phyloP scores from a whole-genome alignment of 2,113 vertebrate species.

The Osmerus eperlanus region DNA sequence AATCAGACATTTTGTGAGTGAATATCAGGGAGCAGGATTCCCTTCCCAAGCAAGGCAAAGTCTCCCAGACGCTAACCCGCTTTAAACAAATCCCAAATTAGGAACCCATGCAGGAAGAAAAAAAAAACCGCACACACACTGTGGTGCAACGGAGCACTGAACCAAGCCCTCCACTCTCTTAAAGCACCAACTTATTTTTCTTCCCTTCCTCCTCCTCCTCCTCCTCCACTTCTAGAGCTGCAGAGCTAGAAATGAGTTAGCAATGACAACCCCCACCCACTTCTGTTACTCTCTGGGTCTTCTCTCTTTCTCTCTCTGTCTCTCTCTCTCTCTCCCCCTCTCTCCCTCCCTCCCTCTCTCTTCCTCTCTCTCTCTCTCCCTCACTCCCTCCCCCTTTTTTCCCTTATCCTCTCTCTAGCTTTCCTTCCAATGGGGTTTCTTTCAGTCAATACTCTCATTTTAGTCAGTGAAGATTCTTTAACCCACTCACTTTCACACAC shows the following conservation, averaged over 20 bases:
- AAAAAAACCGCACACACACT: slow-evolving; percentile 12
- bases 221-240: slow-evolving; percentile 61
- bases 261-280: slow-evolving; percentile 61
- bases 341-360: slow-evolving; percentile 16
- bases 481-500: slow-evolving; percentile 12
- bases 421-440: slow-evolving; percentile 39
- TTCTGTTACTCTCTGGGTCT: slow-evolving; percentile 9
- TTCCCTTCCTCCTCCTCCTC: slow-evolving; percentile 48
- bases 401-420: slow-evolving; percentile 41
- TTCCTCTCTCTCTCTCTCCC: slow-evolving; percentile 11
- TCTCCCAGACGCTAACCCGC: slow-evolving; percentile 63
- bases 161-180: slow-evolving; percentile 52
- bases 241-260: slow-evolving; percentile 61
- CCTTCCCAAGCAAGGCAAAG: slow-evolving; percentile 71
- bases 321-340: slow-evolving; percentile 20
- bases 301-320: slow-evolving; percentile 22
- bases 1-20: slow-evolving; percentile 86
- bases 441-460: slow-evolving; percentile 40
- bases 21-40: slow-evolving; percentile 59
- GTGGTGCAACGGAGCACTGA: slow-evolving; percentile 46
- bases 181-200: slow-evolving; percentile 64
- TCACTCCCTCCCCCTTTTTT: slow-evolving; percentile 15
- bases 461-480: slow-evolving; percentile 13
- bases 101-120: slow-evolving; percentile 56
- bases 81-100: slow-evolving; percentile 82